phyloP scores from a whole-genome alignment of 2,797 vertebrate genomes.

The Sebastes hopkinsi region DNA sequence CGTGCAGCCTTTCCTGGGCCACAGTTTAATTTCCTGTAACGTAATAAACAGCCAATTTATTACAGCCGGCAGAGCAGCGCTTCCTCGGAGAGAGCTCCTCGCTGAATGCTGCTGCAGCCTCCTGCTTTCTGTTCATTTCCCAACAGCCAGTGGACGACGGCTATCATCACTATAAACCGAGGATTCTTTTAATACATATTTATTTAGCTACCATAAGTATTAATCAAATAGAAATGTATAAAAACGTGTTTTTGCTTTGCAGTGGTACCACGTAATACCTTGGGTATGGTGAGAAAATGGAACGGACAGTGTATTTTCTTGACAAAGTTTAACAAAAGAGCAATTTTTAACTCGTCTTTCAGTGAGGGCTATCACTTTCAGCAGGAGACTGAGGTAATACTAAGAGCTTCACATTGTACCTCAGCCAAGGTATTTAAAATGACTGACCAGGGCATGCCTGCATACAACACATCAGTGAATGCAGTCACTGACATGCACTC shows the following conservation, averaged over 20 bases:
- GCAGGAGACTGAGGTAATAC: neutral
- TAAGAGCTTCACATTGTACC: neutral
- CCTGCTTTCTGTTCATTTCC: slow-evolving; percentile 56
- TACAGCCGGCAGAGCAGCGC: slow-evolving; percentile 67
- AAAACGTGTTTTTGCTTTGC: slow-evolving; percentile 8
- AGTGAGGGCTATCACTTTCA: slow-evolving; percentile 7
- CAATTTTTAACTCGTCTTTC: neutral
- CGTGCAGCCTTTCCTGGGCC: slow-evolving; percentile 63
- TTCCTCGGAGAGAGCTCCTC: slow-evolving; percentile 60
- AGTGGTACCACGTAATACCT: neutral
- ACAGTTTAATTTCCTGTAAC: slow-evolving; percentile 81
- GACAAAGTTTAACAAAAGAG: neutral
- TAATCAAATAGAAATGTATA: slow-evolving; percentile 43
- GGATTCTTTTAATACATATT: slow-evolving; percentile 46
- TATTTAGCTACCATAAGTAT: slow-evolving; percentile 42
- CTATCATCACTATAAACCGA: slow-evolving; percentile 40
- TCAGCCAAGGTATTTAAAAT: neutral
- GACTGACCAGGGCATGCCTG: neutral
- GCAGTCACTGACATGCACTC: neutral
- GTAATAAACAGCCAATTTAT: slow-evolving; percentile 81
- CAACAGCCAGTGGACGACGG: slow-evolving; percentile 42
- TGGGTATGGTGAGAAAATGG: neutral
- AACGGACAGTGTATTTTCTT: neutral
- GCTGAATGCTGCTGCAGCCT: slow-evolving; percentile 44
- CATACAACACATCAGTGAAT: neutral